Evolutionary conservation across 1,140 invertebrate species (phyloP).

Genomic region (Lineus longissimus): DNA sequence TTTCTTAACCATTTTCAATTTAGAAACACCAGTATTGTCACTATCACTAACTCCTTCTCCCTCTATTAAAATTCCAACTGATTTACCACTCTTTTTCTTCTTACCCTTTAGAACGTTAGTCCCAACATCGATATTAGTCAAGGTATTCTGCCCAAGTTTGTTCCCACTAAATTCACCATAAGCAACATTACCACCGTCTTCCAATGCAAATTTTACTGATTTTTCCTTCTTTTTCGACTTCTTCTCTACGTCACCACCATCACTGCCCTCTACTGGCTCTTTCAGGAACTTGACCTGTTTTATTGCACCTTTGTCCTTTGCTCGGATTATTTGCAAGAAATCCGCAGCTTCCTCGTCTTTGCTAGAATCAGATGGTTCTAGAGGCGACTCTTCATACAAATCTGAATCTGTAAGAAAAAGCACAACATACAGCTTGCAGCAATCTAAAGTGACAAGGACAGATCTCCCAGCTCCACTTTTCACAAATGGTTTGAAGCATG

Average conservation of each 20-base stretch:
- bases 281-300: too few species aligned
- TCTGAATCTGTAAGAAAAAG: neutral
- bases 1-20: neutral
- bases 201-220: neutral
- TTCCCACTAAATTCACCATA: neutral
- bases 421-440: neutral
- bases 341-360: neutral
- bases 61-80: neutral
- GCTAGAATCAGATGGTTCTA: too few species aligned
- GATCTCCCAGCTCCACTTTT: too few species aligned
- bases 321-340: slow-evolving; percentile 56
- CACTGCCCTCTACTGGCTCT: neutral
- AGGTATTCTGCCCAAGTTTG: neutral
- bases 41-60: neutral
- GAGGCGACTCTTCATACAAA: neutral
- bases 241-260: neutral
- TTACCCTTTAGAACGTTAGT: too few species aligned
- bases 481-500: too few species aligned
- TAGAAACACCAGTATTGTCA: neutral
- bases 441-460: too few species aligned
- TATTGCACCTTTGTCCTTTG: slow-evolving; percentile 1
- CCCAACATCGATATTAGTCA: too few species aligned
- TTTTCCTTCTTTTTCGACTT: slow-evolving; percentile 2
- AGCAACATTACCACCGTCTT: neutral
- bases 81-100: too few species aligned